Evolutionary conservation across 2,888 invertebrate genomes (phyloP), one percentile per base, ranked within the genome.

Genomic region (Drosophila anomalata): DNA sequence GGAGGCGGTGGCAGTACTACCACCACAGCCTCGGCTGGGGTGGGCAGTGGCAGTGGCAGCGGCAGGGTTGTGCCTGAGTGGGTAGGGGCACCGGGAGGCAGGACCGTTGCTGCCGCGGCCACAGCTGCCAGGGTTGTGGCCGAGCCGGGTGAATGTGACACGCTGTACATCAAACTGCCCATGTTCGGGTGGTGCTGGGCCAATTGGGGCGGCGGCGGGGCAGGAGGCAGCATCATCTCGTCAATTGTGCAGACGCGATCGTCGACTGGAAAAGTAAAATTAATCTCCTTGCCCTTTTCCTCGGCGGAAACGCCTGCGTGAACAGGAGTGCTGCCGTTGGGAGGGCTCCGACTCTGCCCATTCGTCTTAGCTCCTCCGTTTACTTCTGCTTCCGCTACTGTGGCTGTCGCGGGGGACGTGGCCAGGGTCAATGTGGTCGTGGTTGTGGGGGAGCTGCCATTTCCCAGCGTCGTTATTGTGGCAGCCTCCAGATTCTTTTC

Each of bases 231-330:
- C 3, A 90, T 84, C 20, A 92, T 78, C 65, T 92, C 92, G 82
- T 91, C 92, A 79, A 92, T 91, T 63, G 92, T 92, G 73, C 92
- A 92, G 50, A 92, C 91, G 52, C 91, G 90, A 81, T 91, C 91
- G 70, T 91, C 91, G 60, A 93, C 91, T 36, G 93, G 93, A 90
- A 94, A 94, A 88, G 93, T 93, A 85, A 94, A 94, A 90, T 92
- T 93, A 76, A 94, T 93, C 88, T 94, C 93, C 65, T 90, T 92
- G 73, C 85, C 88, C 26, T 50, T 70, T 12, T 75, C 79, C n/a
- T 58, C 62, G 6, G 80, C 78, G 31, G 69, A 9, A 6, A 11
- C 44, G 22, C 44, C 62, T 22, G 56, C 69, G 52, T 77, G 76
- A 2, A 54, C 22, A 1, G 84, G 73, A 36, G 81, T 68, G 50